A percentile compares a stretch with the other conserved stretches of the same genome.
phyloP scores from a whole-genome alignment of 2,797 vertebrate genomes.

The Acestrorhynchus altus region DNA sequence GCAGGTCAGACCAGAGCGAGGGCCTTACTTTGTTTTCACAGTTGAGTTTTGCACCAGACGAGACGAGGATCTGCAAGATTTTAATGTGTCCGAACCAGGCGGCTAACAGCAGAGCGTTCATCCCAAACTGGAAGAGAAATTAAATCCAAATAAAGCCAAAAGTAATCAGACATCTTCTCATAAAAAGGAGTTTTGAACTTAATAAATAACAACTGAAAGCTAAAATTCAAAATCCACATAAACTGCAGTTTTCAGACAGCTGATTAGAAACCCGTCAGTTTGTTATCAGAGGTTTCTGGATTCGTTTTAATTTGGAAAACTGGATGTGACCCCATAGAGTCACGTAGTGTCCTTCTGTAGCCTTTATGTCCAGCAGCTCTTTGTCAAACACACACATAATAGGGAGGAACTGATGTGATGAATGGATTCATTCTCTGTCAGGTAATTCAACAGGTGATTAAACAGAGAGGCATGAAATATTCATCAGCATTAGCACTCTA shows the following conservation, averaged over 20 bases:
- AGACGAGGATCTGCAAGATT: slow-evolving; percentile 86
- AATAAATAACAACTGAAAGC: no score
- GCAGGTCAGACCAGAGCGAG: not conserved
- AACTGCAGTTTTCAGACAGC: no score
- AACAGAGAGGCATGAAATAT: slow-evolving; percentile 35
- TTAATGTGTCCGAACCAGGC: slow-evolving; percentile 91
- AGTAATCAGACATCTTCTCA: not conserved
- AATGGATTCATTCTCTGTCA: not conserved
- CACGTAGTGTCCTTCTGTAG: not conserved
- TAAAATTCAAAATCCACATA: no score
- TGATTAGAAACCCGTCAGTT: no score
- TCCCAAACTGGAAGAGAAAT: slow-evolving; percentile 86
- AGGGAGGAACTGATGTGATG: not conserved
- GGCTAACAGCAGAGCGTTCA: slow-evolving; percentile 88
- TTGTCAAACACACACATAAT: not conserved
- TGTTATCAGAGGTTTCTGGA: no score
- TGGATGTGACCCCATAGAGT: no score
- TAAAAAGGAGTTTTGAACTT: not conserved
- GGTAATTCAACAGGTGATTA: not conserved
- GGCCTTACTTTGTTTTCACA: slow-evolving; percentile 85
- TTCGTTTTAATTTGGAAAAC: no score
- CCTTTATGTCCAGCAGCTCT: not conserved
- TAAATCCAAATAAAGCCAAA: not conserved
- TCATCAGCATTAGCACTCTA: slow-evolving; percentile 10
- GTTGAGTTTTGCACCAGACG: slow-evolving; percentile 85